Evolutionary conservation across 1,140 invertebrate genomes (phyloP).

Genomic region (Drosophila micromelanica): DNA sequence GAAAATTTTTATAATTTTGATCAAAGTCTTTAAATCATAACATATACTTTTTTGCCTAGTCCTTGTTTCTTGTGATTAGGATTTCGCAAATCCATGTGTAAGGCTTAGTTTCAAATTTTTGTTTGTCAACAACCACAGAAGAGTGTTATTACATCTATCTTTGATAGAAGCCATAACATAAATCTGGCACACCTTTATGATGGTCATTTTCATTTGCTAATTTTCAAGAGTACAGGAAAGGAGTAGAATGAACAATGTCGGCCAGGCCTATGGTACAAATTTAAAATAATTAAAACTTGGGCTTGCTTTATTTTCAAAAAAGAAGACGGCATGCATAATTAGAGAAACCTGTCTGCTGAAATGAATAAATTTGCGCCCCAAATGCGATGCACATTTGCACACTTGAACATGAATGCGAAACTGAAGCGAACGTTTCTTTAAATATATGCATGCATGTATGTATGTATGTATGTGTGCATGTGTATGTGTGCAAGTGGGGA

Average conservation of each 20-base stretch:
- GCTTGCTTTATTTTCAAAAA: conserved; percentile 4
- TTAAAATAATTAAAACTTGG: conserved; percentile 37
- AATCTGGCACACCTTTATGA: background rate
- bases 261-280: conserved; percentile 20
- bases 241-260: conserved; percentile 2
- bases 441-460: background rate
- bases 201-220: background rate
- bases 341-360: conserved; percentile 65
- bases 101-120: too few relatives aligned
- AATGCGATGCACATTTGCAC: conserved; percentile 45
- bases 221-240: background rate
- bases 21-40: too few relatives aligned
- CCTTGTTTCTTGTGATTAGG: too few relatives aligned
- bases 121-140: too few relatives aligned
- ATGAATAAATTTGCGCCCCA: conserved; percentile 68
- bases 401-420: conserved; percentile 43
- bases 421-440: conserved; percentile 1
- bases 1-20: too few relatives aligned
- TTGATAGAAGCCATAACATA: background rate
- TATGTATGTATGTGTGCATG: background rate
- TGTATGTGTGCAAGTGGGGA: conserved; percentile 10
- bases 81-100: too few relatives aligned
- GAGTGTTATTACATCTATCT: too few relatives aligned
- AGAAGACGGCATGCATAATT: conserved; percentile 57
- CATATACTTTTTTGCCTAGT: too few relatives aligned